These are phyloP conservation scores for Caenorhabditis sp. DNA, from an alignment of 2,888 invertebrate genomes.

Conservation along the genomic window DNA sequence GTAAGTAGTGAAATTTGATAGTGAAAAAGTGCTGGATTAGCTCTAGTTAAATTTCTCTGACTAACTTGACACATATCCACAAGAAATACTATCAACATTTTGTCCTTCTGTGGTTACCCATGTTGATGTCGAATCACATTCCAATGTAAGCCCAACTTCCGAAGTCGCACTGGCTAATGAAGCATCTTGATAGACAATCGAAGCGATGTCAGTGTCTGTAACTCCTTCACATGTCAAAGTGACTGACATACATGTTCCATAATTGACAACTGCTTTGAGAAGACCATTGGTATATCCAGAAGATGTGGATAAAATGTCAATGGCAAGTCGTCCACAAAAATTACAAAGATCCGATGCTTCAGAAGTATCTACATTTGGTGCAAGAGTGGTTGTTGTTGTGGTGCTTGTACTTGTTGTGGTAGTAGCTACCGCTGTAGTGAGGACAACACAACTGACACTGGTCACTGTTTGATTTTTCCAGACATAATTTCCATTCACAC, in stretches of 20 bases:
- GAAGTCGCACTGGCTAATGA: constrained; percentile 4
- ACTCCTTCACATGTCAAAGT: constrained; percentile 26
- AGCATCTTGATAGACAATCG: constrained; percentile 20
- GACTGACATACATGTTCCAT: constrained; percentile 27
- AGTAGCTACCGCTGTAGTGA: constrained; percentile 4
- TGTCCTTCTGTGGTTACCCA: constrained; percentile 25
- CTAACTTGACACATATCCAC: constrained; percentile 20
- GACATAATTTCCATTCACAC: constrained; percentile 25
- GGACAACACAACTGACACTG: constrained; percentile 21
- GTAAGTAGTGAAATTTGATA: no score
- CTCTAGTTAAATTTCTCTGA: not conserved
- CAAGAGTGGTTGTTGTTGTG: constrained; percentile 3
- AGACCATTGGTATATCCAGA: constrained; percentile 33
- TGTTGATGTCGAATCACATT: constrained; percentile 15
- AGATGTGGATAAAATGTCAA: constrained; percentile 10
- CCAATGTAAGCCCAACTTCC: constrained; percentile 10
- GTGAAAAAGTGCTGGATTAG: no score
- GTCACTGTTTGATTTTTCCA: constrained; percentile 15
- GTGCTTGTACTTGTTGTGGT: constrained; percentile 12
- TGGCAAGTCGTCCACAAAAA: constrained; percentile 24
- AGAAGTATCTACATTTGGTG: constrained; percentile 18
- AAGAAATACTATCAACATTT: constrained; percentile 30
- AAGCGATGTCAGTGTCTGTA: constrained; percentile 13
- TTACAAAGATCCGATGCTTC: constrained; percentile 25
- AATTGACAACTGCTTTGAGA: constrained; percentile 20